These are phyloP conservation scores for Acrobasis consociella DNA, from an alignment of 2,888 invertebrate species.

Conservation along the genomic window DNA sequence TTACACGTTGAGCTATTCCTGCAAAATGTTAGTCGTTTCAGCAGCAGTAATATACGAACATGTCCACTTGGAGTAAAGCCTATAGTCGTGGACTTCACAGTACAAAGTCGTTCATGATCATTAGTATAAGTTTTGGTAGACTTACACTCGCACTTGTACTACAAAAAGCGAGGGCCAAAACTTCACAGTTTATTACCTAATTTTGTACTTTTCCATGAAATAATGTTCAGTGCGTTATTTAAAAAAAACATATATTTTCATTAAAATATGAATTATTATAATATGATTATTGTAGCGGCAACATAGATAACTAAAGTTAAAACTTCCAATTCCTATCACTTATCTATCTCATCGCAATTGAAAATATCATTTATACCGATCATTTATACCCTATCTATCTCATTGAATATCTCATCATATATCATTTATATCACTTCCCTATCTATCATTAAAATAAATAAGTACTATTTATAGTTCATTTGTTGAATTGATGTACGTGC, in stretches of 20 bases:
- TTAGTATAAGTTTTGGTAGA: constrained; percentile 1
- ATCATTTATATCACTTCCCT: background rate
- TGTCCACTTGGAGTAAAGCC: background rate
- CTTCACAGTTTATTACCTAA: background rate
- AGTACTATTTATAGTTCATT: too few relatives aligned
- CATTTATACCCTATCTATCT: too few relatives aligned
- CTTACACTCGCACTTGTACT: background rate
- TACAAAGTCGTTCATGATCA: constrained; percentile 17
- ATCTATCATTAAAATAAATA: too few relatives aligned
- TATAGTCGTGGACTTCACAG: constrained; percentile 22
- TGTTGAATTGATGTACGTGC: too few relatives aligned
- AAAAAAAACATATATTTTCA: background rate
- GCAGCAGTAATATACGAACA: background rate
- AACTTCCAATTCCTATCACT: background rate
- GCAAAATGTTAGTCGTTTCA: too few relatives aligned
- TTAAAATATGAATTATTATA: background rate
- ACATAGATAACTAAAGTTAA: background rate
- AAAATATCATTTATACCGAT: background rate
- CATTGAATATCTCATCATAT: background rate
- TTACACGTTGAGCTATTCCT: too few relatives aligned
- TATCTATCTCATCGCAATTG: background rate
- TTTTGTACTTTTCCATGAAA: constrained; percentile 9
- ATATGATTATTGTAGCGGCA: background rate
- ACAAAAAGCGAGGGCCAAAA: background rate
- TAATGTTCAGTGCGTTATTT: background rate